Evolutionary conservation across 2,113 vertebrate species (phyloP).

Genomic region (Esox niger): DNA sequence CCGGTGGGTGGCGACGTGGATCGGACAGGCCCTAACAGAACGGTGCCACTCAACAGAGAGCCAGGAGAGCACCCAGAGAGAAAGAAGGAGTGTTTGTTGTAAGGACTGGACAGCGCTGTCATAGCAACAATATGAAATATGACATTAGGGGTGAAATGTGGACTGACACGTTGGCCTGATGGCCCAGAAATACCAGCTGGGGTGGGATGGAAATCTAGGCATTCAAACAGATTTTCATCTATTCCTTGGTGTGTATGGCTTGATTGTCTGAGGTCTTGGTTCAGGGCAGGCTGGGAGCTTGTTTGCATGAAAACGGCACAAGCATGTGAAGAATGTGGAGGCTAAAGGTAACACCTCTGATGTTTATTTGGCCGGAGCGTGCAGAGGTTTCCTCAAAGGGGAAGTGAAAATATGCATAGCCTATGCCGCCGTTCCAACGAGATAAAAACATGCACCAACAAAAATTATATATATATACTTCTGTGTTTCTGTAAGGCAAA

Average conservation of each 20-base stretch:
- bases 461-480: too few relatives aligned
- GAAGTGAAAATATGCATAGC: constrained; percentile 78
- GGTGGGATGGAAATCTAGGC: neutral
- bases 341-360: constrained; percentile 46
- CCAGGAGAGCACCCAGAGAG: constrained; percentile 6
- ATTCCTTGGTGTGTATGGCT: neutral
- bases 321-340: constrained; percentile 56
- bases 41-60: constrained; percentile 42
- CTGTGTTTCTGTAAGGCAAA: constrained; percentile 49
- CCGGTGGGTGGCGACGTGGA: constrained; percentile 58
- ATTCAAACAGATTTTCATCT: neutral
- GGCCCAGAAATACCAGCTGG: neutral
- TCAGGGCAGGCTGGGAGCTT: neutral
- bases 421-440: constrained; percentile 58
- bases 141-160: neutral
- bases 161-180: neutral
- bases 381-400: constrained; percentile 69
- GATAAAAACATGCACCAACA: constrained; percentile 40
- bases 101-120: neutral
- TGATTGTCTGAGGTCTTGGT: neutral
- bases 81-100: neutral
- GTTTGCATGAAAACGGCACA: constrained; percentile 23
- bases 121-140: neutral
- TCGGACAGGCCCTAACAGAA: constrained; percentile 58
- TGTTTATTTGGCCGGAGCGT: constrained; percentile 67